Evolutionary conservation across 1,140 invertebrate genomes (phyloP), one percentile per base, ranked within the genome.

Genomic region (Chlorops oryzae): DNA sequence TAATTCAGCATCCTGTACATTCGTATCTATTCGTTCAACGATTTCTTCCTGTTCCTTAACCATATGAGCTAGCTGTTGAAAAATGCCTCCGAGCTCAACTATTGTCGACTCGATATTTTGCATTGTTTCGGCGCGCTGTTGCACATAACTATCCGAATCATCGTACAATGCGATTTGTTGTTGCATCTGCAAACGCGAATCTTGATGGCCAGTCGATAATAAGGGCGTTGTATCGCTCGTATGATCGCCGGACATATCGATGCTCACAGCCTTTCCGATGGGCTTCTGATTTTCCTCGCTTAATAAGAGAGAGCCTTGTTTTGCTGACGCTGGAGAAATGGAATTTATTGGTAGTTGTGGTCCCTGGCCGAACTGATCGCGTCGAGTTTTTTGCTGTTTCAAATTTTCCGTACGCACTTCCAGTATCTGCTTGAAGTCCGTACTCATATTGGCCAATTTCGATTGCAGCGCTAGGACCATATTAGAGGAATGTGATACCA

Each of bases 41-140:
- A 96, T 91, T 80, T 99, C 96, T 74, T 97, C 95, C 75, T 99
- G 97, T 75, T 99, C 96, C 70, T 98, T 96, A 20, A 99, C 95
- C 92, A 99, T 96, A 65, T 92, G 88, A 17, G 96, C 95, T 55
- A 99, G 76, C 72, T 99, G 96, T 66, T 92, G 89, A 70, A 99
- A 99, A 69, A 99, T 99, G 35, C 90, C 90, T 5, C 96, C 96
- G n/a, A 99, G 75, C 76, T 99, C 96, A 13, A 98, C 92, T 65
- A 99, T 99, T 23, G 96, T 99, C 10, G 91, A 92, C 75, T 99
- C 96, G 64, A 99, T 98, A 72, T 92, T 97, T 72, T 98, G 92
- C 94, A 99, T 98, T 0, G 95, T 95, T 69, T 96, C 92, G 27
- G 92, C 92, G 60, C 96, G 79, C 66, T 87, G 89, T 65, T 92